Conservation (phyloP, 1,140 invertebrate species). For the Drosophila persimilis region DNA sequence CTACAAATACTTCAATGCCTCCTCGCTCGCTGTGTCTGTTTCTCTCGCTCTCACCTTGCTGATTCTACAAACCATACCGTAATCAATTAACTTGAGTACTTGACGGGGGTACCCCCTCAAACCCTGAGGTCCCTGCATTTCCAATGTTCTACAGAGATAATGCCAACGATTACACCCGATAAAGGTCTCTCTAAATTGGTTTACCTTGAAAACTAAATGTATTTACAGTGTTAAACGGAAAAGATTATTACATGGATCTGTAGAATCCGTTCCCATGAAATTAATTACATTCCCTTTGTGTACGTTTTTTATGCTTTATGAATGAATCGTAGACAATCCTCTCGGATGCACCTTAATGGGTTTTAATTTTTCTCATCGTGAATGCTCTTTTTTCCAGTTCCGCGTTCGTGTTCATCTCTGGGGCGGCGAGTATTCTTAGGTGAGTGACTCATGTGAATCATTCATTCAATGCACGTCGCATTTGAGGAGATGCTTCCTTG, state of each 20-base stretch:
- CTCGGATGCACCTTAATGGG: conserved; percentile 18
- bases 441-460: conserved; percentile 48
- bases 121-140: neutral
- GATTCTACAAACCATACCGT: conserved; percentile 29
- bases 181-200: conserved; percentile 35
- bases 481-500: conserved; percentile 43
- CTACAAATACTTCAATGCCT: too few species aligned
- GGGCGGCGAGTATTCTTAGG: conserved; percentile 14
- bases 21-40: neutral
- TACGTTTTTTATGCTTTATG: conserved; percentile 35
- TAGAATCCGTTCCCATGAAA: conserved; percentile 30
- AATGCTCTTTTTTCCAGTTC: conserved; percentile 50
- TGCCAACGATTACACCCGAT: conserved; percentile 16
- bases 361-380: conserved; percentile 25
- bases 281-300: conserved; percentile 22
- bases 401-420: conserved; percentile 39
- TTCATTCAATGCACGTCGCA: conserved; percentile 34
- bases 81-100: conserved; percentile 30
- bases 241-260: conserved; percentile 3
- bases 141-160: conserved; percentile 10
- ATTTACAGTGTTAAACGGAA: conserved; percentile 16
- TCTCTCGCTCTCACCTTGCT: conserved; percentile 23
- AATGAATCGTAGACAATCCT: conserved; percentile 44
- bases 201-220: conserved; percentile 22
- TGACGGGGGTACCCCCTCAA: neutral